A percentile compares a stretch with the other conserved stretches of the same genome.
Conservation (phyloP, 2,888 invertebrate genomes). For the Patella pellucida region DNA sequence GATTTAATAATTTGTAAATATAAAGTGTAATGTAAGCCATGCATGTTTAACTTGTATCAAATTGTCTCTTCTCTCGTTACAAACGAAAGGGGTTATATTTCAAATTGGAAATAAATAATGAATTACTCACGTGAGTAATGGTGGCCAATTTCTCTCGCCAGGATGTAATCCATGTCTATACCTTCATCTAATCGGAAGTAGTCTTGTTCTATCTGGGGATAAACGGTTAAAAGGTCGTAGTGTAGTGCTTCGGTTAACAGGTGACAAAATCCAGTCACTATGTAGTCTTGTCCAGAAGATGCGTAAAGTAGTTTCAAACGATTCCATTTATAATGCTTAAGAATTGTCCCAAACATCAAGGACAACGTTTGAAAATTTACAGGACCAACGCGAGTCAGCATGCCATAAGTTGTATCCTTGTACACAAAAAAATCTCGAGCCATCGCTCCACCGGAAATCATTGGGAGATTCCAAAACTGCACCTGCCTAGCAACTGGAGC, state of each 20-base stretch:
- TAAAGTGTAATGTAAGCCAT: no score
- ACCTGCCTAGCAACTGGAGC: slow-evolving; percentile 87
- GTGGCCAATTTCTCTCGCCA: slow-evolving; percentile 39
- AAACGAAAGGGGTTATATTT: no score
- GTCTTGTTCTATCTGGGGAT: slow-evolving; percentile 33
- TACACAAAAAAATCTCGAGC: slow-evolving; percentile 50
- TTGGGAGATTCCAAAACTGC: slow-evolving; percentile 85
- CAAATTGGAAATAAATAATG: no score
- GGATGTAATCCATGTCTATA: slow-evolving; percentile 30
- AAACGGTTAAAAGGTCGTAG: slow-evolving; percentile 63
- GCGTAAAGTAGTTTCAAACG: slow-evolving; percentile 79
- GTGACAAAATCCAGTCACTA: slow-evolving; percentile 79
- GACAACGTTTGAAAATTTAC: slow-evolving; percentile 45
- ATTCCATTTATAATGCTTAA: slow-evolving; percentile 28
- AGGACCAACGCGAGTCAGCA: slow-evolving; percentile 76
- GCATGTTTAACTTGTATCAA: no score
- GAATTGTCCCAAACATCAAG: slow-evolving; percentile 22
- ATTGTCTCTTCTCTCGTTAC: no score
- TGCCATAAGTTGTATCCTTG: slow-evolving; percentile 76
- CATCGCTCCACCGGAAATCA: slow-evolving; percentile 77
- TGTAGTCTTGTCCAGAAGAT: slow-evolving; percentile 79
- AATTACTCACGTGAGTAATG: slow-evolving; percentile 45
- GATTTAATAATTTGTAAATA: no score
- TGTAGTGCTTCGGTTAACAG: slow-evolving; percentile 83
- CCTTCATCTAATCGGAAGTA: slow-evolving; percentile 31